phyloP scores from a whole-genome alignment of 2,797 vertebrate genomes.

The Scolopax bukidnonensis region DNA sequence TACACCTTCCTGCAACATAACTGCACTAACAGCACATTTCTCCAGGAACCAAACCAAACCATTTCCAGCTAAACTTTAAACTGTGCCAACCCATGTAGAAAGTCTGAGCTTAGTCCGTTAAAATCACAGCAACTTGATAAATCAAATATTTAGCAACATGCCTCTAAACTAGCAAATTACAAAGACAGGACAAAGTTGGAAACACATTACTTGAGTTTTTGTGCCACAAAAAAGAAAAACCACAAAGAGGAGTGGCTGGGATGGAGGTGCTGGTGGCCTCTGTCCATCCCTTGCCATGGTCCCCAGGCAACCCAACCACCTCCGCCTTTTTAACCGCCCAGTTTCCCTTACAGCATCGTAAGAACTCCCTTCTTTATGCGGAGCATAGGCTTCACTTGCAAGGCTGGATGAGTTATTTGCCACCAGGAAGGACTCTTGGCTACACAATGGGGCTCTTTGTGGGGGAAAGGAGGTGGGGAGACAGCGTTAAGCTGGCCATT shows the following conservation, averaged over 20 bases:
- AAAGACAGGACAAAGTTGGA: neutral
- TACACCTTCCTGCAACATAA: neutral
- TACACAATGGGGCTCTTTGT: slow-evolving; percentile 20
- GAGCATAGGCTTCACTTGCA: neutral
- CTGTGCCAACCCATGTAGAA: accelerated
- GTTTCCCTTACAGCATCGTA: neutral
- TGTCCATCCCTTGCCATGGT: neutral
- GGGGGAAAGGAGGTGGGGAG: neutral
- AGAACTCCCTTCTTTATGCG: neutral
- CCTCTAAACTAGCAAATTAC: neutral
- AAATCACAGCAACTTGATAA: neutral
- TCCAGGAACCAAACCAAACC: neutral
- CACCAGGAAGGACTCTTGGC: neutral
- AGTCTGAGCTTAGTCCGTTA: neutral
- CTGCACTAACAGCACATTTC: neutral
- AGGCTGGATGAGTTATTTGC: neutral
- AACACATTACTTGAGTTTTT: neutral
- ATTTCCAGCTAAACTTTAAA: neutral
- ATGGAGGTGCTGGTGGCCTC: neutral
- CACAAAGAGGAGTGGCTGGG: accelerated
- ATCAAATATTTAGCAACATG: neutral
- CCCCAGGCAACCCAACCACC: neutral
- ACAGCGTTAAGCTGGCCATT: neutral
- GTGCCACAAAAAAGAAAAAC: neutral
- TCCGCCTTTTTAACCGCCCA: neutral